Evolutionary conservation across 2,888 invertebrate species (phyloP).

Genomic region (Coecobrya sp.): DNA sequence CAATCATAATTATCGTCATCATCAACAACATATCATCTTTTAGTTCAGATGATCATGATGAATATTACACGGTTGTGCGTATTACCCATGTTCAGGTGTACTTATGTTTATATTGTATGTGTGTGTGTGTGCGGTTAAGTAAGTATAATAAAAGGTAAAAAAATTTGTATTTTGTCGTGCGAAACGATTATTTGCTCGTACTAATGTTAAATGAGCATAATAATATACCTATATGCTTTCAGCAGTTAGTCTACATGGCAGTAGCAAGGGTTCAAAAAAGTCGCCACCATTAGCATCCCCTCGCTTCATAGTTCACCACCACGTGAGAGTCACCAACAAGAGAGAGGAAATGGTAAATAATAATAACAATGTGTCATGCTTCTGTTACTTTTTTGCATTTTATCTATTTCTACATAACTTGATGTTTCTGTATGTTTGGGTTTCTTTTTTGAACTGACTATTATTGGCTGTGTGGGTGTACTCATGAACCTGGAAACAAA

Average conservation of each 20-base stretch:
- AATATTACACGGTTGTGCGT: conserved; percentile 32
- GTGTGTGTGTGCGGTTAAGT: neutral
- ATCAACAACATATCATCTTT: conserved; percentile 54
- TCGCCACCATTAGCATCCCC: neutral
- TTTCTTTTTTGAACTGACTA: neutral
- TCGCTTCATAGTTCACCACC: conserved; percentile 31
- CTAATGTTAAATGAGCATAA: conserved; percentile 5
- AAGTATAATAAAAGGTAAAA: conserved; percentile 3
- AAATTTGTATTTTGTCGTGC: conserved; percentile 63
- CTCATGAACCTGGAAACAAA: conserved; percentile 60
- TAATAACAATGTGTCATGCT: conserved; percentile 74
- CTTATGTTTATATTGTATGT: too few species aligned
- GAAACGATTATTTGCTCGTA: conserved; percentile 62
- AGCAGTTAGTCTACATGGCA: neutral
- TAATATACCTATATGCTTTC: neutral
- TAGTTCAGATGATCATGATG: conserved; percentile 1
- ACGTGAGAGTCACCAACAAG: conserved; percentile 34
- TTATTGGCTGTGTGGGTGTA: neutral
- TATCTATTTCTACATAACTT: neutral
- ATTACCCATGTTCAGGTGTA: neutral
- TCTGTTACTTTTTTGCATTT: conserved; percentile 31
- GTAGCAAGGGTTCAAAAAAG: conserved; percentile 10
- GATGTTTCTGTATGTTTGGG: too few species aligned
- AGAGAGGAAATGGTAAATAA: conserved; percentile 68
- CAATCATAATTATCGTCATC: conserved; percentile 44